Conservation (phyloP, 2,113 vertebrate genomes). For the Oryzias curvinotus region DNA sequence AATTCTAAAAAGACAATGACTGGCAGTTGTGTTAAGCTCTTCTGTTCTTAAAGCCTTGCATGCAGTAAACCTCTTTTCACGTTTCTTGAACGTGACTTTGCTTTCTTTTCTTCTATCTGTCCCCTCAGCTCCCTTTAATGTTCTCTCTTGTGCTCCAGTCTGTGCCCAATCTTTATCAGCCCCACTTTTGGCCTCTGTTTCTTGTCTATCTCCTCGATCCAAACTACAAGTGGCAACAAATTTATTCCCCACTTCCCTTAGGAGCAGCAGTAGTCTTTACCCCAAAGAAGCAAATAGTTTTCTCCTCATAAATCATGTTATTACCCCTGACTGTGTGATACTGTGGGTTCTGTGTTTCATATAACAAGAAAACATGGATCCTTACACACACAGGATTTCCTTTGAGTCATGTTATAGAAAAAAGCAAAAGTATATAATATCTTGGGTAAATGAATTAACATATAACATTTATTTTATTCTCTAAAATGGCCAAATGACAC, state of each 20-base stretch:
- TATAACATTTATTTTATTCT: too few species aligned
- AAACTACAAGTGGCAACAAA: conserved; percentile 46
- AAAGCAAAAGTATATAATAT: too few species aligned
- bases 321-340: conserved; percentile 10
- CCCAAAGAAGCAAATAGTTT: conserved; percentile 13
- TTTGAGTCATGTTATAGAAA: too few species aligned
- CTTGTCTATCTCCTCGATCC: conserved; percentile 36
- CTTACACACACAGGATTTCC: too few species aligned
- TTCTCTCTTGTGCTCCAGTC: conserved; percentile 27
- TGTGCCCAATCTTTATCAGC: conserved; percentile 38
- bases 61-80: conserved; percentile 28
- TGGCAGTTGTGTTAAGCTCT: conserved; percentile 27
- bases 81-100: conserved; percentile 25
- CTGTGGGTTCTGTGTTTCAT: too few species aligned
- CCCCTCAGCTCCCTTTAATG: conserved; percentile 26
- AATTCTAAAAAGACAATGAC: conserved; percentile 47
- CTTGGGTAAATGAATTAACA: too few species aligned
- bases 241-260: conserved; percentile 31
- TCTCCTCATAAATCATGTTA: conserved; percentile 27
- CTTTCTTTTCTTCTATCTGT: conserved; percentile 38
- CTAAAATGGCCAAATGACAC: too few species aligned
- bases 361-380: too few species aligned
- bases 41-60: conserved; percentile 16
- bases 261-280: conserved; percentile 31
- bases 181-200: conserved; percentile 14